Evolutionary conservation across 2,888 invertebrate species (phyloP).

Genomic region (Cryptus armator): DNA sequence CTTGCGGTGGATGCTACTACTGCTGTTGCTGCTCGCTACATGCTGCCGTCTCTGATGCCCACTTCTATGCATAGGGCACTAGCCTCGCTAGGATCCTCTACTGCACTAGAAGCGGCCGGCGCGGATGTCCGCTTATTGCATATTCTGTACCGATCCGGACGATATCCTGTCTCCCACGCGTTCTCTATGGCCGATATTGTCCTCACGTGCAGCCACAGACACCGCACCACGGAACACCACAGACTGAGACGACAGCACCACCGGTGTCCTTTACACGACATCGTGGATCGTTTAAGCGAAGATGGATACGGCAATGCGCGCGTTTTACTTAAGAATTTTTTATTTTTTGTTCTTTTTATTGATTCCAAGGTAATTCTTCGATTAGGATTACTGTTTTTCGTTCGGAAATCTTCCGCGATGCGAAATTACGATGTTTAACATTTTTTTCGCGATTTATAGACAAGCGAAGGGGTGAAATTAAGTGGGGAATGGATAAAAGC

Average conservation of each 20-base stretch:
- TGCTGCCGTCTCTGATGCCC: constrained; percentile 5
- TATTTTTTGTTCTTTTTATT: neutral
- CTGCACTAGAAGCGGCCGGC: constrained; percentile 51
- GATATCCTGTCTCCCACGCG: constrained; percentile 47
- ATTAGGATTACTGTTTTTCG: neutral
- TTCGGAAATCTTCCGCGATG: too few relatives aligned
- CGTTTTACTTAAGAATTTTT: neutral
- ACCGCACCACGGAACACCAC: constrained; percentile 25
- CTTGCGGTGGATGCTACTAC: constrained; percentile 60
- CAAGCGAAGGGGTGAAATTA: too few relatives aligned
- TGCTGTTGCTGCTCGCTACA: constrained; percentile 22
- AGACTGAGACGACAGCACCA: constrained; percentile 18
- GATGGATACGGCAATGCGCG: neutral
- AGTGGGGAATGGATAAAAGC: too few relatives aligned
- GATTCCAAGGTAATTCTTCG: neutral
- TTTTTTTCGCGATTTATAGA: too few relatives aligned
- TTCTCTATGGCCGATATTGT: constrained; percentile 61
- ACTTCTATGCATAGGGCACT: neutral
- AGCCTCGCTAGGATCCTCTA: constrained; percentile 20
- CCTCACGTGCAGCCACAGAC: constrained; percentile 59
- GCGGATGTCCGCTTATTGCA: constrained; percentile 72
- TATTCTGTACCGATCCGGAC: constrained; percentile 70
- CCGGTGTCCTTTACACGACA: constrained; percentile 20
- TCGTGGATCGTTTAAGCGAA: constrained; percentile 8
- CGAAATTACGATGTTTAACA: too few relatives aligned